A percentile compares a stretch with the other conserved stretches of the same genome.
Conservation (phyloP, 2,888 invertebrate species). For the Agonopterix heracliana region DNA sequence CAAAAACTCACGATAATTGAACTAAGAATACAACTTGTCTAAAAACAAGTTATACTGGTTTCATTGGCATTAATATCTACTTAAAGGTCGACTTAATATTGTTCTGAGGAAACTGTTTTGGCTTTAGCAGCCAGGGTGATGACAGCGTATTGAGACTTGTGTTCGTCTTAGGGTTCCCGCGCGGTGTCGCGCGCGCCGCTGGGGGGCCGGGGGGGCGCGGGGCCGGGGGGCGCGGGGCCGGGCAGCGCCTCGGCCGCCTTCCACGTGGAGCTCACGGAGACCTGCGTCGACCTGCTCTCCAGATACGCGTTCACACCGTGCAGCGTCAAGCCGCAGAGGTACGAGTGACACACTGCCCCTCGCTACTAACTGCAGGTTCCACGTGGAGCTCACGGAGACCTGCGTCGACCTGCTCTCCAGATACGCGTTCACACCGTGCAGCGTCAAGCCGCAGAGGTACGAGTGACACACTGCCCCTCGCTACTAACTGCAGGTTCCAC, state of each 20-base stretch:
- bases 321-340: conserved; percentile 73
- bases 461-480: conserved; percentile 73
- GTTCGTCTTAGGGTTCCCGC: conserved; percentile 57
- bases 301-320: conserved; percentile 57
- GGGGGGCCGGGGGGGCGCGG: conserved; percentile 24
- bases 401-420: conserved; percentile 82
- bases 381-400: conserved; percentile 94
- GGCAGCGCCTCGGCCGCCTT: conserved; percentile 78
- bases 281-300: conserved; percentile 84
- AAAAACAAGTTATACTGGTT: too few relatives aligned
- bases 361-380: conserved; percentile 68
- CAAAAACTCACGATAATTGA: too few relatives aligned
- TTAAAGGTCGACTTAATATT: too few relatives aligned
- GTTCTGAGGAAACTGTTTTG: neutral
- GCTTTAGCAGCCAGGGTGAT: too few relatives aligned
- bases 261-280: conserved; percentile 95
- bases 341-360: conserved; percentile 58
- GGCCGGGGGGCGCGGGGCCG: conserved; percentile 12
- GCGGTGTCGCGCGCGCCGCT: conserved; percentile 39
- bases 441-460: conserved; percentile 79
- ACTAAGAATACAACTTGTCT: too few relatives aligned
- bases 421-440: conserved; percentile 56
- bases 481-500: neutral
- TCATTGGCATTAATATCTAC: too few relatives aligned
- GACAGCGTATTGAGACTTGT: too few relatives aligned